These are phyloP conservation scores for Drosophila prostipennis DNA, from an alignment of 2,888 invertebrate genomes.

Conservation along the genomic window DNA sequence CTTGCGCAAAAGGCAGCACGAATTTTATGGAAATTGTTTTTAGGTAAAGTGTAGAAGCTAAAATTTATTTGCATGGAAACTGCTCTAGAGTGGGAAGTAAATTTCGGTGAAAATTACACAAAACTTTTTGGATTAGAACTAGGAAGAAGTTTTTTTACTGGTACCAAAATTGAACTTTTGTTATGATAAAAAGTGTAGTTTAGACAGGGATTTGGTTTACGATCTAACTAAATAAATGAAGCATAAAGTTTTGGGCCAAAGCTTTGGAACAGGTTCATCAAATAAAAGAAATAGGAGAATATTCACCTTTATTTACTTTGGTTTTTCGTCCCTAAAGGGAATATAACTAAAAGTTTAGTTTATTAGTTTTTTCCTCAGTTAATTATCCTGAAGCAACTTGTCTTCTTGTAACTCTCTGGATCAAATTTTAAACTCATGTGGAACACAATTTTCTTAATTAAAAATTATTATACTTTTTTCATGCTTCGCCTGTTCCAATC, in stretches of 20 bases:
- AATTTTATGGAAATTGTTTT: conserved; percentile 40
- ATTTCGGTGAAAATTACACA: conserved; percentile 39
- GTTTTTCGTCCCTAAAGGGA: neutral
- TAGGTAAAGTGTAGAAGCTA: conserved; percentile 10
- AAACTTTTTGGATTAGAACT: conserved; percentile 36
- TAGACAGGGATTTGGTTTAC: conserved; percentile 26
- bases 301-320: neutral
- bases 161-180: conserved; percentile 23
- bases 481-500: neutral
- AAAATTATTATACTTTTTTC: conserved; percentile 21
- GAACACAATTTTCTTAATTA: conserved; percentile 9
- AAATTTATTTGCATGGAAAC: conserved; percentile 35
- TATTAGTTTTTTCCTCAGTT: neutral
- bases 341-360: neutral
- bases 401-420: neutral
- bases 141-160: conserved; percentile 13
- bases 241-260: conserved; percentile 15
- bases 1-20: neutral
- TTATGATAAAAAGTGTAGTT: conserved; percentile 21
- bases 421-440: neutral
- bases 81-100: conserved; percentile 22
- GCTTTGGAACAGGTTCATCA: neutral
- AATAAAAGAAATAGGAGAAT: neutral
- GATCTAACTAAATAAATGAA: conserved; percentile 31
- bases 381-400: neutral